Evolutionary conservation across 30 jellyfish, hydroid and myxozoan genomes (phyloP).

Genomic region (Phacellophora camtschatica): DNA sequence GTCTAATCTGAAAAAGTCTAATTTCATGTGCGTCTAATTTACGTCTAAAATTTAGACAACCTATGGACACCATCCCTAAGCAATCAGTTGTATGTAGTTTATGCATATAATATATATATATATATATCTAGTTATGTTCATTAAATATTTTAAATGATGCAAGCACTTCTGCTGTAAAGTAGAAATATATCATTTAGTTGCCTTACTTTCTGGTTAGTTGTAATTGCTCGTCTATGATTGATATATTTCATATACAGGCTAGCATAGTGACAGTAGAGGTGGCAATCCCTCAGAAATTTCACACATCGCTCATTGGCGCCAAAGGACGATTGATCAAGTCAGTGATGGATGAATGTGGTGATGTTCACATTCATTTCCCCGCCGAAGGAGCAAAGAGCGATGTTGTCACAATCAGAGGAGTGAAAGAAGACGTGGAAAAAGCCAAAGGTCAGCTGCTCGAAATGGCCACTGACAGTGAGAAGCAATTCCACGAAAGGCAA

Average conservation of each 20-base stretch:
- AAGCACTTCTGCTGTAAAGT: no score
- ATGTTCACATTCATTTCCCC: slow-evolving; percentile 89
- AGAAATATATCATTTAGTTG: no score
- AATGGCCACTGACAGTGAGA: slow-evolving; percentile 69
- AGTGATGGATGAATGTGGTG: slow-evolving; percentile 96
- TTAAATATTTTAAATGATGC: no score
- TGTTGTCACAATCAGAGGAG: slow-evolving; percentile 72
- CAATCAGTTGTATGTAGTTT: no score
- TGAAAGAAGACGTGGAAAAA: slow-evolving; percentile 90
- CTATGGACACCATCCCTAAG: no score
- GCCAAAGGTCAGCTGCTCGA: slow-evolving; percentile 83
- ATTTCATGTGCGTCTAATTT: no score
- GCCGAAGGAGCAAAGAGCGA: slow-evolving; percentile 92
- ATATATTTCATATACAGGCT: slow-evolving; percentile 49
- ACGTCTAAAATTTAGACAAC: no score
- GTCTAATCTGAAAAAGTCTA: no score
- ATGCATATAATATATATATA: no score
- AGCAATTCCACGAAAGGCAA: slow-evolving; percentile 68
- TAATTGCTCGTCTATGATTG: not conserved
- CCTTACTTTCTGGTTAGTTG: not conserved
- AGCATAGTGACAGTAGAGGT: slow-evolving; percentile 72
- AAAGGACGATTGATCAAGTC: slow-evolving; percentile 90
- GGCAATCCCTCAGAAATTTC: slow-evolving; percentile 81
- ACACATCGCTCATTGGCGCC: slow-evolving; percentile 92
- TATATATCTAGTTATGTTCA: no score